Conservation (phyloP, 2,888 invertebrate genomes). For the Tinea trinotella region DNA sequence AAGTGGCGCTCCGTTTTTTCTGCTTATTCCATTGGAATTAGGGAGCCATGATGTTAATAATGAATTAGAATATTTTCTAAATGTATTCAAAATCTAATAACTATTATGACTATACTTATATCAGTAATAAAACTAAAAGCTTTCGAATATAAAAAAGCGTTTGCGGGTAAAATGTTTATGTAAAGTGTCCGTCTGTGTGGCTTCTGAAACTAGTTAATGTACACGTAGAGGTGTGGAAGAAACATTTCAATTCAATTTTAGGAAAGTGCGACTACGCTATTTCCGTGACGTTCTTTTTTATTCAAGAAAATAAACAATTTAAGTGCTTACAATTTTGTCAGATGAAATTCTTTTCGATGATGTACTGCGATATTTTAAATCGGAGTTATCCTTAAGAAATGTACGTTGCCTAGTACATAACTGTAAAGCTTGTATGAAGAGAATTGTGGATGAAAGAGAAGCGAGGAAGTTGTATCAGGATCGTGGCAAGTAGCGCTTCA, state of each 20-base stretch:
- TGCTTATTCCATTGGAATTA: too few relatives aligned
- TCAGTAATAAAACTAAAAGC: background rate
- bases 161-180: background rate
- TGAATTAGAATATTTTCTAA: background rate
- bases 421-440: too few relatives aligned
- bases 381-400: too few relatives aligned
- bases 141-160: background rate
- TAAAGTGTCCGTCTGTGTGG: background rate
- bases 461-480: too few relatives aligned
- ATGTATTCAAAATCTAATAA: too few relatives aligned
- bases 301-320: constrained; percentile 3
- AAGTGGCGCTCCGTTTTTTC: too few relatives aligned
- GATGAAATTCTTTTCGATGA: background rate
- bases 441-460: too few relatives aligned
- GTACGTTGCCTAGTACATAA: too few relatives aligned
- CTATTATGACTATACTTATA: too few relatives aligned
- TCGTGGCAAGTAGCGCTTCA: too few relatives aligned
- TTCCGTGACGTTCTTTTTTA: constrained; percentile 1
- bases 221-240: constrained; percentile 8
- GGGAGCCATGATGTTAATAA: too few relatives aligned
- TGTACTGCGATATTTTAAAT: too few relatives aligned
- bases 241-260: constrained; percentile 6
- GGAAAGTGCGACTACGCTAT: constrained; percentile 2
- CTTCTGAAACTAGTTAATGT: constrained; percentile 5
- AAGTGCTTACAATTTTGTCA: background rate